phyloP scores from a whole-genome alignment of 2,113 vertebrate genomes.

The Cygnus atratus region DNA sequence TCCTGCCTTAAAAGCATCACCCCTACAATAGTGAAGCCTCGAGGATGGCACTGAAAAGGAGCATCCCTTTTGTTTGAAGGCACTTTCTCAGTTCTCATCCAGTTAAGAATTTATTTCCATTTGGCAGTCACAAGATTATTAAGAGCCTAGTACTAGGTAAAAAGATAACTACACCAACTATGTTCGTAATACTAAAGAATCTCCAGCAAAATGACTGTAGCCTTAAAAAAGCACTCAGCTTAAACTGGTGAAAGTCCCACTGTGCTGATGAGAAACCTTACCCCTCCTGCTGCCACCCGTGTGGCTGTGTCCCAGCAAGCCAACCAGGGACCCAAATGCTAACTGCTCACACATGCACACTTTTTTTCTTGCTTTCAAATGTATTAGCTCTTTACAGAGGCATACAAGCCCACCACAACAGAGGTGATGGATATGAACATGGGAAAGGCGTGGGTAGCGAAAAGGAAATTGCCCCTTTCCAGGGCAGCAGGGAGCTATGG shows the following conservation, averaged over 20 bases:
- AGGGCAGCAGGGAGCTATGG: background rate
- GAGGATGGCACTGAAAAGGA: background rate
- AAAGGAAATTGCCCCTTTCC: background rate
- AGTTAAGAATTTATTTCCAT: background rate
- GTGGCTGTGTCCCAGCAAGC: background rate
- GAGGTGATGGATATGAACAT: accelerated
- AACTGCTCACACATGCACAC: background rate
- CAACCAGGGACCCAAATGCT: background rate
- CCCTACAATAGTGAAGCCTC: accelerated
- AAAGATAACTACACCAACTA: background rate
- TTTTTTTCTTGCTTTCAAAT: background rate
- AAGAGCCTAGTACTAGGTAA: background rate
- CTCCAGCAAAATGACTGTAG: background rate
- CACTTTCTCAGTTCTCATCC: background rate
- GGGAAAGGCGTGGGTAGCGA: background rate
- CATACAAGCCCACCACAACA: background rate
- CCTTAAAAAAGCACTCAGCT: background rate
- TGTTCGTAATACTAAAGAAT: background rate
- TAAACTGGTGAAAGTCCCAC: no score
- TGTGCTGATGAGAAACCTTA: background rate
- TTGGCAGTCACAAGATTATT: background rate
- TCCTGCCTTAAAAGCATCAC: background rate
- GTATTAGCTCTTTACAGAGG: background rate
- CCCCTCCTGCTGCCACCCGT: background rate
- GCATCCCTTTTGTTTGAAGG: background rate